A percentile compares a stretch with the other conserved stretches of the same genome.
These are phyloP conservation scores for Smithornis capensis DNA, from an alignment of 2,113 vertebrate genomes.

Conservation along the genomic window DNA sequence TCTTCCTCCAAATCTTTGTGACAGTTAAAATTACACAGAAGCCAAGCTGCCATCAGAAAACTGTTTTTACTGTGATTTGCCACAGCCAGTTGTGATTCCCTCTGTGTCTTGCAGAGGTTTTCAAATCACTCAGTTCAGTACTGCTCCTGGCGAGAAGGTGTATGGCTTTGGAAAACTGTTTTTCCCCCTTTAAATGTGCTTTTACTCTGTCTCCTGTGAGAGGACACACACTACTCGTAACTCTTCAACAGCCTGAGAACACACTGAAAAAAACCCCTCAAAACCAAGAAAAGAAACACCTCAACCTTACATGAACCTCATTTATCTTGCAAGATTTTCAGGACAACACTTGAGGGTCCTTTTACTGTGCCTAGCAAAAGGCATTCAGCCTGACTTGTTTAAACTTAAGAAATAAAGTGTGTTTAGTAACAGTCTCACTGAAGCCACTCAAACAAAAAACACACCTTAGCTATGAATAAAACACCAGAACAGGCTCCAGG, in stretches of 20 bases:
- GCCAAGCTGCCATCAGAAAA: neutral
- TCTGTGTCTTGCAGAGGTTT: neutral
- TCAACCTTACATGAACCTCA: neutral
- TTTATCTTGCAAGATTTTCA: neutral
- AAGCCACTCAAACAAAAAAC: neutral
- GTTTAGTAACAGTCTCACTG: neutral
- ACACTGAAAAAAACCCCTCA: neutral
- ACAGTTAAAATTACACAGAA: neutral
- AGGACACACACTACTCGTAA: neutral
- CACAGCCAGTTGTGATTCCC: neutral
- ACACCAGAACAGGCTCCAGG: neutral
- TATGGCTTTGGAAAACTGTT: neutral
- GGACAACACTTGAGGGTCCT: neutral
- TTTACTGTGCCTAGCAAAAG: neutral
- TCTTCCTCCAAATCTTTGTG: neutral
- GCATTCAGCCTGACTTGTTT: neutral
- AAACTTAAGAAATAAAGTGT: neutral
- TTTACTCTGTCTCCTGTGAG: neutral
- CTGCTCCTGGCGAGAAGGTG: neutral
- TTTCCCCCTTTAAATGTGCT: neutral
- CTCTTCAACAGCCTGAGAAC: neutral
- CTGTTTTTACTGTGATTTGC: neutral
- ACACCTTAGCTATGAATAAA: neutral
- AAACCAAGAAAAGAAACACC: neutral
- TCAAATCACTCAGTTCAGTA: neutral